phyloP scores from a whole-genome alignment of 2,888 invertebrate species.

The Sarcophaga caerulescens region DNA sequence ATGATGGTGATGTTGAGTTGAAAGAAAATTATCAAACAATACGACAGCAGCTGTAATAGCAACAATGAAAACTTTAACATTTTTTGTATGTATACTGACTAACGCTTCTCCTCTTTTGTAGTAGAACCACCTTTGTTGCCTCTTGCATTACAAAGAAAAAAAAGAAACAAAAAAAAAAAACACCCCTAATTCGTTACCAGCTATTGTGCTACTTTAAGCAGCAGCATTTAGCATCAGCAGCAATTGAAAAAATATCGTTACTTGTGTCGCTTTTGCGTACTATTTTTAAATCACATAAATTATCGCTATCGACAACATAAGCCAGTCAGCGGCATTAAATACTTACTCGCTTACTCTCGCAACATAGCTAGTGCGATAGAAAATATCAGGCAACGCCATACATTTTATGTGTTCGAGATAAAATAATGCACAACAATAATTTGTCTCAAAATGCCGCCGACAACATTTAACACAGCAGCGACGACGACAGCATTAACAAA shows the following conservation, averaged over 20 bases:
- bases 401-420: slow-evolving; percentile 47
- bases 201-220: slow-evolving; percentile 47
- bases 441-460: slow-evolving; percentile 53
- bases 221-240: no score
- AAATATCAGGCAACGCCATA: background rate
- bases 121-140: no score
- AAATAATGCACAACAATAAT: slow-evolving; percentile 46
- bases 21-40: no score
- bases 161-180: no score
- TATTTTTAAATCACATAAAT: slow-evolving; percentile 46
- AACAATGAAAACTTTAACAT: no score
- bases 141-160: no score
- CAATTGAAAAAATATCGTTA: background rate
- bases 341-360: no score
- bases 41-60: no score
- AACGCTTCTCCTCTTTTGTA: no score
- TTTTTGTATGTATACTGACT: no score
- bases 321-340: background rate
- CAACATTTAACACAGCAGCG: slow-evolving; percentile 13
- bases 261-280: slow-evolving; percentile 33
- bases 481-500: background rate
- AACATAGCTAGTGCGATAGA: background rate
- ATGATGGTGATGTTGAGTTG: no score
- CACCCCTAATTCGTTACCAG: no score
- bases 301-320: slow-evolving; percentile 20